phyloP scores from a whole-genome alignment of 2,113 vertebrate species.

The Tyto alba region DNA sequence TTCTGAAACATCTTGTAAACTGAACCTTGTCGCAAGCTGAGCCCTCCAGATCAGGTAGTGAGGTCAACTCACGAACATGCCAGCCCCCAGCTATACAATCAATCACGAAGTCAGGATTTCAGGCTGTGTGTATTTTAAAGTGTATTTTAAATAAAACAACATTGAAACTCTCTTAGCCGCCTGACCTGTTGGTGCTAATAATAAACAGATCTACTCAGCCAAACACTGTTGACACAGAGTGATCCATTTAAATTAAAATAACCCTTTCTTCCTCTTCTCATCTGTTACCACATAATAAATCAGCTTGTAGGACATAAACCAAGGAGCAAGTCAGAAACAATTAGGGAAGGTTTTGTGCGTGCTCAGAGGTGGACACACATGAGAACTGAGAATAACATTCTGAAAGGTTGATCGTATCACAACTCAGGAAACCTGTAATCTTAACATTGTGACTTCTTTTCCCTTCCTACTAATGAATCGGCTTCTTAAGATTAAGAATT shows the following conservation, averaged over 20 bases:
- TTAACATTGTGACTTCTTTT: background rate
- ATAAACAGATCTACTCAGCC: background rate
- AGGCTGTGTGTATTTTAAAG: background rate
- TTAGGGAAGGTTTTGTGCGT: background rate
- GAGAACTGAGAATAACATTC: background rate
- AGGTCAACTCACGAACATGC: background rate
- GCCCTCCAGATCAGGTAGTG: background rate
- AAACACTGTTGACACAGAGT: background rate
- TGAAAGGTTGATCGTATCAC: background rate
- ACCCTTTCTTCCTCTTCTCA: background rate
- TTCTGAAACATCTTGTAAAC: conserved; percentile 9
- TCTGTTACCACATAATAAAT: background rate
- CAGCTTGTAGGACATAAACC: background rate
- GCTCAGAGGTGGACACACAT: background rate
- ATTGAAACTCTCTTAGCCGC: background rate
- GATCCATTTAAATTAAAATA: background rate
- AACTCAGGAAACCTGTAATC: background rate
- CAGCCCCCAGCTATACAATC: background rate
- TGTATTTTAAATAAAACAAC: background rate
- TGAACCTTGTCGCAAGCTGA: background rate
- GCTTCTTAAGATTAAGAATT: background rate
- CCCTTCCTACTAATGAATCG: background rate
- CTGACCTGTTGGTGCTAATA: background rate
- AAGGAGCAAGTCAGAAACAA: background rate
- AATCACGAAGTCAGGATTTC: conserved; percentile 3